A percentile compares a stretch with the other conserved stretches of the same genome.
Evolutionary conservation across 2,113 vertebrate genomes (phyloP).

Genomic region (Uria lomvia): DNA sequence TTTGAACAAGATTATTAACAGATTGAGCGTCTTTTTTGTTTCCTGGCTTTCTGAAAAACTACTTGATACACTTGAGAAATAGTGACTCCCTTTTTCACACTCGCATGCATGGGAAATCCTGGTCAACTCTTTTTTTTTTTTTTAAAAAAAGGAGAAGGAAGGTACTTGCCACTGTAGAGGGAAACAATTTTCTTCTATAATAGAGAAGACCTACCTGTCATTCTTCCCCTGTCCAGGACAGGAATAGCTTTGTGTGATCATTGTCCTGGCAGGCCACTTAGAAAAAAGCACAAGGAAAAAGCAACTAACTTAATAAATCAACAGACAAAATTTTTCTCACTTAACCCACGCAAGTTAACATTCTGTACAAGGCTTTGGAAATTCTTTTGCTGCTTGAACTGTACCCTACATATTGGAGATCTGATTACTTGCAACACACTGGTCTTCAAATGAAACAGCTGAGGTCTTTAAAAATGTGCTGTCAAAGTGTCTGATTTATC

Average conservation of each 20-base stretch:
- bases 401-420: background rate
- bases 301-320: background rate
- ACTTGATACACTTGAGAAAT: constrained; percentile 22
- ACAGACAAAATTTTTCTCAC: background rate
- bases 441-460: background rate
- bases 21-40: constrained; percentile 50
- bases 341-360: background rate
- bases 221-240: background rate
- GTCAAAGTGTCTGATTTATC: background rate
- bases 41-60: constrained; percentile 37
- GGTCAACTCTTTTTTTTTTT: background rate
- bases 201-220: background rate
- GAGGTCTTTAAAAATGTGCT: background rate
- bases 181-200: background rate
- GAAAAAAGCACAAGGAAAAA: background rate
- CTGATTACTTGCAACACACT: background rate
- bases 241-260: background rate
- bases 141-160: background rate
- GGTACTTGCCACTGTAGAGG: background rate
- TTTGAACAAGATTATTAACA: constrained; percentile 66
- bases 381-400: background rate
- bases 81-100: background rate
- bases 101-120: background rate
- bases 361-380: background rate
- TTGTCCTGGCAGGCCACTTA: background rate